Base-by-base conservation (phyloP, 2,113 vertebrate species). In the Rhabdomys dilectus region DNA sequence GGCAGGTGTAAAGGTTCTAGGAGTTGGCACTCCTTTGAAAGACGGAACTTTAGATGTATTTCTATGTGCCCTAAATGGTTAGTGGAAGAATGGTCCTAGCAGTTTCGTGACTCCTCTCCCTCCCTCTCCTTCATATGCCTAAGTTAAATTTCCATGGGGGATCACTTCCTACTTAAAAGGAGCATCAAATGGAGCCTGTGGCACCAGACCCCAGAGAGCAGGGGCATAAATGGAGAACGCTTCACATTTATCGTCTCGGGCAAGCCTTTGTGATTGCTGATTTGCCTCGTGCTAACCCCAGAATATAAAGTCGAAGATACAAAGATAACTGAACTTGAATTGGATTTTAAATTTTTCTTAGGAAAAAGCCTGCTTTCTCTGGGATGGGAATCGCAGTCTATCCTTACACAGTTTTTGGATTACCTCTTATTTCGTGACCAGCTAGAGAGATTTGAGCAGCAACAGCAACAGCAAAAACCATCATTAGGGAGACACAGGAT, bases 311-410 rank as follows among this genome's bases (percentile, higher is more conserved):
- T 42, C 36, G 56, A 8, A 75, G 36, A 42, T 92, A 72, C 48
- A 73, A 45, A 62, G 58, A 45, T 24, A 15, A 13, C 26, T 16
- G 17, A 89, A 31, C 87, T 85, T 70, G 62, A 93, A n/a, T 92
- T 94, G 58, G 62, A 60, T 29, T 75, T 76, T 85, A 72, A 88
- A 29, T 60, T 84, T 91, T 42, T 51, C 73, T 78, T 13, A 45
- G 56, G 56, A 87, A 96, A 75, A 95, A 95, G 29, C n/a, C 72
- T 77, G 21, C 15, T 73, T 93, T 72, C 36, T 76, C 45, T 56
- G 26, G 48, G 48, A 16, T 91, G 13, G 80, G 62, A 97, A 72
- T 73, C 53, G 0, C 22, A 56, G 1, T 91, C 22, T 12, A 17
- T 62, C 87, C 31, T 60, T 73, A 42, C 31, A 81, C 66, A 62